Base-by-base conservation (phyloP, 2,888 invertebrate species). In the Acanthacorydalis orientalis region DNA sequence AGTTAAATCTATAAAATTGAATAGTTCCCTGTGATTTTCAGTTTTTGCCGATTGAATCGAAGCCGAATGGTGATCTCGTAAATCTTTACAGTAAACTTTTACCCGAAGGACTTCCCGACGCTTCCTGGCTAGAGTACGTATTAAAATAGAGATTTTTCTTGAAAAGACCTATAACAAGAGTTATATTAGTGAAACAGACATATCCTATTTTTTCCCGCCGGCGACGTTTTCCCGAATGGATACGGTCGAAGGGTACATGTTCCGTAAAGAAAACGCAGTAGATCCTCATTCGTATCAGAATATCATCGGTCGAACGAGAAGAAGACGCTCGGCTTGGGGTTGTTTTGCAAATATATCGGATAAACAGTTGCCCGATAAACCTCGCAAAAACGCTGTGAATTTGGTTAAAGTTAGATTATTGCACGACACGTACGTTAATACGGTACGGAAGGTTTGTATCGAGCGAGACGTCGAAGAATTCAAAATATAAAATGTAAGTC, bases 11-110 rank as follows among this genome's bases (percentile, higher is more conserved):
- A 46, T 55, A 42, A 23, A 42, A 55, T 55, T 47, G 68, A 71
- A 33, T 62, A 90, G 90, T 78, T 52, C 68, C 93, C 58, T 83
- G 83, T 62, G 96, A 97, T 65, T 96, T 89, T 64, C 95, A 96
- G 65, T 96, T 83, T 61, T 65, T 96, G 50, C 90, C 96, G 1
- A 68, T 92, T 54, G 64, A 67, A 52, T 62, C 71, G 51, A 59
- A 61, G 50, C 56, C 62, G 12, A 57, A 61, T 34, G 65, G 67
- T 9, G 65, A 68, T 49, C 64, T 73, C 16, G 68, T 74, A 53
- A 80, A 77, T 59, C 67, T 82, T 39, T 69, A 80, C 54, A 72
- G 83, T 37, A 64, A 74, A 46, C 65, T 86, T 44, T 60, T 82
- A 46, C 86, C 86, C 0, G 54, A 58, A 15, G 58, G 62, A 47